These are phyloP conservation scores for Rhimphoctona megacephalus DNA, from an alignment of 2,888 invertebrate genomes.

Conservation along the genomic window DNA sequence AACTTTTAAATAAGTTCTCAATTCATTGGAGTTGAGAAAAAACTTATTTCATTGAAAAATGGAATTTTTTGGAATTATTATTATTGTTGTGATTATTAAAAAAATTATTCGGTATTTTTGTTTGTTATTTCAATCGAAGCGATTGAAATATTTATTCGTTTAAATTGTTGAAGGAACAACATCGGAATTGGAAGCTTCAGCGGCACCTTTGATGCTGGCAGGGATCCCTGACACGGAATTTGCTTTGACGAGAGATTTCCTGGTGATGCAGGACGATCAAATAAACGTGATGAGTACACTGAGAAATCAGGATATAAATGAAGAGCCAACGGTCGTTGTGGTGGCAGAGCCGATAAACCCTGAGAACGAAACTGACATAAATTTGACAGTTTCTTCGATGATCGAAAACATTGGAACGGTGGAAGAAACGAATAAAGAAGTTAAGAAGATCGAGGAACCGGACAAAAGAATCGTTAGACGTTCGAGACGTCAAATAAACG, in stretches of 20 bases:
- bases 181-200: conserved; percentile 79
- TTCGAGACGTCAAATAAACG: conserved; percentile 78
- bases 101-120: no score
- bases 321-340: conserved; percentile 62
- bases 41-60: no score
- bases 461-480: conserved; percentile 76
- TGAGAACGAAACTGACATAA: conserved; percentile 49
- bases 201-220: conserved; percentile 81
- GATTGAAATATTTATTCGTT: background rate
- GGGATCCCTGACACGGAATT: conserved; percentile 81
- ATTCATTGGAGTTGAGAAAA: no score
- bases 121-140: no score
- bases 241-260: conserved; percentile 81
- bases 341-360: conserved; percentile 61
- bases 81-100: no score
- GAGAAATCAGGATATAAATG: conserved; percentile 77
- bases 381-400: conserved; percentile 30
- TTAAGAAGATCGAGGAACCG: conserved; percentile 63
- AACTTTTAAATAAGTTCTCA: no score
- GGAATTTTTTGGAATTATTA: no score
- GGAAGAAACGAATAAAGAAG: conserved; percentile 22
- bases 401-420: conserved; percentile 49
- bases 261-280: conserved; percentile 83
- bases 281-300: conserved; percentile 81
- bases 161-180: conserved; percentile 74